Percentiles rank a stretch among this genome's conserved stretches.
Conservation (phyloP, 2,888 invertebrate species). For the Cryptocephalus primarius region DNA sequence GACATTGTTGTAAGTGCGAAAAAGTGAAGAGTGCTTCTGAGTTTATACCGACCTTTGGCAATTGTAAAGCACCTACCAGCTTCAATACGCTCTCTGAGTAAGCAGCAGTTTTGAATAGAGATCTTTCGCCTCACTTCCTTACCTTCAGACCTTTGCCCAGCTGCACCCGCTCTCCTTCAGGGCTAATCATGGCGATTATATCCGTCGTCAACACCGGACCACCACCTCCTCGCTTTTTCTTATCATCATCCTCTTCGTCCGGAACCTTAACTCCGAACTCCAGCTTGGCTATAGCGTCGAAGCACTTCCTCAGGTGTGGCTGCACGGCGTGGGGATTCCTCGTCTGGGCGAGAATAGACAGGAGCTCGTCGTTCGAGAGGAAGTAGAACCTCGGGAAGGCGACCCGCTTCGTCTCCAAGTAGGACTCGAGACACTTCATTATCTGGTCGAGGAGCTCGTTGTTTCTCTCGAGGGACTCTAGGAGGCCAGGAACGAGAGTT, state of each 20-base stretch:
- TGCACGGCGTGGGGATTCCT: slow-evolving; percentile 79
- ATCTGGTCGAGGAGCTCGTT: slow-evolving; percentile 78
- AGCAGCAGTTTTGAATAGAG: too few species aligned
- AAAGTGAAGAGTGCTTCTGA: too few species aligned
- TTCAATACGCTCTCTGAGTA: too few species aligned
- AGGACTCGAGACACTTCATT: slow-evolving; percentile 81
- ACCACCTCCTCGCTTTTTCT: slow-evolving; percentile 32
- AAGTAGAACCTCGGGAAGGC: slow-evolving; percentile 86
- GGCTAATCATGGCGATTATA: slow-evolving; percentile 81
- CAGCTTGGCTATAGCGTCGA: slow-evolving; percentile 69
- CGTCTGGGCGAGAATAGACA: slow-evolving; percentile 78
- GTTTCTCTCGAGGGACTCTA: slow-evolving; percentile 57
- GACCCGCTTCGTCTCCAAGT: slow-evolving; percentile 77
- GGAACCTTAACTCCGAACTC: slow-evolving; percentile 58
- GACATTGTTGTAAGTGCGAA: too few species aligned
- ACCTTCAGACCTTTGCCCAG: slow-evolving; percentile 62
- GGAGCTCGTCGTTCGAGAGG: slow-evolving; percentile 77
- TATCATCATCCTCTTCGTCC: slow-evolving; percentile 31
- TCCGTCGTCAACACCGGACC: slow-evolving; percentile 58
- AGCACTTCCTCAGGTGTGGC: slow-evolving; percentile 81
- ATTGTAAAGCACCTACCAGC: too few species aligned
- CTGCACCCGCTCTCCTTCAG: slow-evolving; percentile 73
- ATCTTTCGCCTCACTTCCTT: background rate
- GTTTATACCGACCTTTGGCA: too few species aligned
- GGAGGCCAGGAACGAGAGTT: slow-evolving; percentile 59